Evolutionary conservation across 2,888 invertebrate species (phyloP).

Genomic region (Caenorhabditis zanzibari): DNA sequence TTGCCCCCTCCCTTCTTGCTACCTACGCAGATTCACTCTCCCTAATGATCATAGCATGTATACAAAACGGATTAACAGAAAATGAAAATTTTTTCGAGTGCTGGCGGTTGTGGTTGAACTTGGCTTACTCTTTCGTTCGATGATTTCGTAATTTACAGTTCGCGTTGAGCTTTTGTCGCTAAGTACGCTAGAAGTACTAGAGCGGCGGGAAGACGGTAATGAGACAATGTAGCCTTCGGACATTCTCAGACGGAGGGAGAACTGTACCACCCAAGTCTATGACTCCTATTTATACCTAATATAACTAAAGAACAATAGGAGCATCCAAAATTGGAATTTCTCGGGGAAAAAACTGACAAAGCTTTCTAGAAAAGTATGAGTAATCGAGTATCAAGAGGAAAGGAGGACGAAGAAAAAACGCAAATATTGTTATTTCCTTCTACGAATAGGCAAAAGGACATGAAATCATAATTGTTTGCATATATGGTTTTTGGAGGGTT

Average conservation of each 20-base stretch:
- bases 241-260: conserved; percentile 18
- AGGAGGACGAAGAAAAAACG: conserved; percentile 40
- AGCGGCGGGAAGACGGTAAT: conserved; percentile 46
- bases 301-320: conserved; percentile 25
- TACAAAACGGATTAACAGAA: conserved; percentile 58
- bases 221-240: conserved; percentile 53
- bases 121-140: conserved; percentile 54
- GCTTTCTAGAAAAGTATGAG: conserved; percentile 22
- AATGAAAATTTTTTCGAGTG: conserved; percentile 38
- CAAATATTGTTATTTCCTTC: conserved; percentile 54
- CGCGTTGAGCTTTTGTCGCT: conserved; percentile 43
- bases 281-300: conserved; percentile 10
- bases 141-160: conserved; percentile 50
- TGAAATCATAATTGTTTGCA: conserved; percentile 56
- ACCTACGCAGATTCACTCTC: conserved; percentile 29
- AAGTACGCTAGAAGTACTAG: conserved; percentile 50
- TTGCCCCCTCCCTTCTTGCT: conserved; percentile 23
- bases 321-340: conserved; percentile 5
- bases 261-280: not conserved
- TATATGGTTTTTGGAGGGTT: conserved; percentile 43
- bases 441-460: conserved; percentile 38
- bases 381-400: conserved; percentile 36
- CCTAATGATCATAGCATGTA: conserved; percentile 57
- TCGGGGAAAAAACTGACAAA: not conserved
- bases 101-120: conserved; percentile 43